Evolutionary conservation across 2,888 invertebrate species (phyloP).

Genomic region (Molorchus minor): DNA sequence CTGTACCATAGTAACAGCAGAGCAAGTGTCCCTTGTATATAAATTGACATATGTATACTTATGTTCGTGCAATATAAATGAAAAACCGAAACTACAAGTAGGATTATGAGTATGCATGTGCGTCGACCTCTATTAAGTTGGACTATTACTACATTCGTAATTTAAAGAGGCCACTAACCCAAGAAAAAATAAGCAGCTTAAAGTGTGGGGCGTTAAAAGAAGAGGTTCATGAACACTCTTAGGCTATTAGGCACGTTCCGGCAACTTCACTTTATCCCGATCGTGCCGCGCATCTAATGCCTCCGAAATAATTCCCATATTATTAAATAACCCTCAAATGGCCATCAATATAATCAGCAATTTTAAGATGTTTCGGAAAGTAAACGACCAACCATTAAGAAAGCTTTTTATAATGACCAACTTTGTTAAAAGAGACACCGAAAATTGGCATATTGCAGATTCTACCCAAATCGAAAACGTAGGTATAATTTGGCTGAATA

Average conservation of each 20-base stretch:
- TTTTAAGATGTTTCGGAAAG: constrained; percentile 15
- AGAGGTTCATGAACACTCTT: constrained; percentile 36
- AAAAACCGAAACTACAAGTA: too few relatives aligned
- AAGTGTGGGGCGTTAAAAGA: constrained; percentile 23
- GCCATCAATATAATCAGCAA: constrained; percentile 28
- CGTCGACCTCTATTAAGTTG: too few relatives aligned
- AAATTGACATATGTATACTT: too few relatives aligned
- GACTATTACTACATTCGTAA: not conserved
- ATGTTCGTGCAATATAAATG: too few relatives aligned
- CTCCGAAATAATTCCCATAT: constrained; percentile 38
- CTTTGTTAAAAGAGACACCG: too few relatives aligned
- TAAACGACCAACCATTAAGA: constrained; percentile 10
- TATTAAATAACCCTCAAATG: constrained; percentile 32
- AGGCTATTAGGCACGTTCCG: constrained; percentile 42
- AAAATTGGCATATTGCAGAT: too few relatives aligned
- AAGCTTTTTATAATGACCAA: not conserved
- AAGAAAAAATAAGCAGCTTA: constrained; percentile 21
- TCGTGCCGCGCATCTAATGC: constrained; percentile 39
- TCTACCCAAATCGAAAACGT: too few relatives aligned
- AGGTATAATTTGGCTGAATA: too few relatives aligned
- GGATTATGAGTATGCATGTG: too few relatives aligned
- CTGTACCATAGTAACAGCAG: too few relatives aligned
- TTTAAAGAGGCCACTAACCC: not conserved
- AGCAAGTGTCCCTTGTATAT: too few relatives aligned
- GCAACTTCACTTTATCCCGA: constrained; percentile 34